A percentile compares a stretch with the other conserved stretches of the same genome.
Evolutionary conservation across 2,113 vertebrate species (phyloP).

Genomic region (Centropus bengalensis): DNA sequence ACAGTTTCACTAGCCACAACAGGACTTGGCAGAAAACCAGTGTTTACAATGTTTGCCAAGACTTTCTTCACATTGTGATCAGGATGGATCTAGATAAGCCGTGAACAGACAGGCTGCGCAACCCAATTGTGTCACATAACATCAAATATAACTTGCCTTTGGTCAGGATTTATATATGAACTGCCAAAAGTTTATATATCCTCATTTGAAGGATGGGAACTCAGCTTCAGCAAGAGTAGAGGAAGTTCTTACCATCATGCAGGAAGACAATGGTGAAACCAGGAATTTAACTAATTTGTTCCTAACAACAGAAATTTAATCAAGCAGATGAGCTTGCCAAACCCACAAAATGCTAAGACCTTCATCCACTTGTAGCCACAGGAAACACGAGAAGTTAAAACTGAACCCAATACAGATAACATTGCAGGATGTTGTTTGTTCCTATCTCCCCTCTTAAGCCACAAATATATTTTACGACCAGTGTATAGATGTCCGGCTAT

Average conservation of each 20-base stretch:
- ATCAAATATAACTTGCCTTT: background rate
- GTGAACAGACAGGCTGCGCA: background rate
- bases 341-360: rapidly evolving
- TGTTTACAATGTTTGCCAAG: background rate
- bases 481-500: background rate
- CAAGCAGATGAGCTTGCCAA: background rate
- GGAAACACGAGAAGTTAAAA: background rate
- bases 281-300: background rate
- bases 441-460: background rate
- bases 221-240: background rate
- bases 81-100: background rate
- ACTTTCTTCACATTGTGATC: background rate
- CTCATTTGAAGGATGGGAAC: background rate
- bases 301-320: background rate
- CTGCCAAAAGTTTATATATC: background rate
- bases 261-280: background rate
- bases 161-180: background rate
- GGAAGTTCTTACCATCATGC: background rate
- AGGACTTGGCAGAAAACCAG: background rate
- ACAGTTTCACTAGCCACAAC: background rate
- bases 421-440: background rate
- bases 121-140: background rate
- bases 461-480: background rate
- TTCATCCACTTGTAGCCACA: background rate
- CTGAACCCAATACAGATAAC: background rate